phyloP scores from a whole-genome alignment of 2,113 vertebrate species.

The Meleagris gallopavo region DNA sequence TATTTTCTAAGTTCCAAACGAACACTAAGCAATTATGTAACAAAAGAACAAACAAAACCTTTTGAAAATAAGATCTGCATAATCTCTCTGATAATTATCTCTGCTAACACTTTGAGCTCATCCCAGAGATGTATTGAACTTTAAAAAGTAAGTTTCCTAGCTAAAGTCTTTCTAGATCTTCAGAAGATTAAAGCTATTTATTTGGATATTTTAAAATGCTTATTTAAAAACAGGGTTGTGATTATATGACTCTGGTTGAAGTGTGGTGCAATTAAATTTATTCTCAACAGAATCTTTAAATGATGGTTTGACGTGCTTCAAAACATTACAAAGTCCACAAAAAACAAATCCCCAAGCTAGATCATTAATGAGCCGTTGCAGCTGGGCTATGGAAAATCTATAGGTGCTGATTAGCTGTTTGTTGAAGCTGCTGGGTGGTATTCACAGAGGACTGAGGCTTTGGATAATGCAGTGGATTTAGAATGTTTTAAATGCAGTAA shows the following conservation, averaged over 20 bases:
- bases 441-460: background rate
- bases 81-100: constrained; percentile 70
- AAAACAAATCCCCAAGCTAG: constrained; percentile 5
- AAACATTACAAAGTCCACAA: background rate
- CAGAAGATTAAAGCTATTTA: constrained; percentile 66
- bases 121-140: constrained; percentile 49
- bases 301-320: background rate
- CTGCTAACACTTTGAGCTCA: constrained; percentile 43
- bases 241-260: background rate
- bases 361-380: background rate
- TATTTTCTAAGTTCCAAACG: background rate
- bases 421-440: background rate
- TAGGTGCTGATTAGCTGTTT: background rate
- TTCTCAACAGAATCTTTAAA: background rate
- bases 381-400: background rate
- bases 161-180: constrained; percentile 42
- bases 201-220: constrained; percentile 11
- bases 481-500: background rate
- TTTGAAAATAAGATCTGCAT: constrained; percentile 60
- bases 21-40: constrained; percentile 37
- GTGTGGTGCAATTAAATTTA: background rate
- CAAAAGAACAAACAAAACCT: constrained; percentile 49
- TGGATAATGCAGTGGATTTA: background rate
- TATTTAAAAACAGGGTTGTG: background rate
- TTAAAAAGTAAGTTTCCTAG: constrained; percentile 47